Percentiles rank a stretch among this genome's conserved stretches.
These are phyloP conservation scores for Spea bombifrons DNA, from an alignment of 2,113 vertebrate genomes.

Conservation along the genomic window DNA sequence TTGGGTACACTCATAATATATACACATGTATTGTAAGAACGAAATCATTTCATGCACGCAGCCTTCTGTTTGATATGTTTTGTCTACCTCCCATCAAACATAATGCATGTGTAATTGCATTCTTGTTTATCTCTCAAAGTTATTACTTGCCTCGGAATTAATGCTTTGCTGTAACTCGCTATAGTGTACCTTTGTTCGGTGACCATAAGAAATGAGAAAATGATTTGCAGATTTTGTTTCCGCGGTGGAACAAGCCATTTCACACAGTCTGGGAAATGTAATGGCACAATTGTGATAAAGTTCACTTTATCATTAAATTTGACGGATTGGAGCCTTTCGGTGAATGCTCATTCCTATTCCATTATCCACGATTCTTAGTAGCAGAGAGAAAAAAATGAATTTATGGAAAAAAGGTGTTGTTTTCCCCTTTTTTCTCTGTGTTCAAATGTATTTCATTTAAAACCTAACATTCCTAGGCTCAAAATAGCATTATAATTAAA, in stretches of 20 bases:
- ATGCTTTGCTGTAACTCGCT: neutral
- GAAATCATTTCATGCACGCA: no score
- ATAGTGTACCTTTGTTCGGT: neutral
- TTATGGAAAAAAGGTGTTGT: neutral
- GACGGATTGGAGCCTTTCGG: conserved; percentile 15
- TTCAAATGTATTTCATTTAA: no score
- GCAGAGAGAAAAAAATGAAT: neutral
- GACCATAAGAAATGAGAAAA: conserved; percentile 10
- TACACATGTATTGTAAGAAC: no score
- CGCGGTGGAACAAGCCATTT: conserved; percentile 11
- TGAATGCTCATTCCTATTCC: neutral
- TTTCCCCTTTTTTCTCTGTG: no score
- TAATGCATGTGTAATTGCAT: neutral
- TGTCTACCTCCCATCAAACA: neutral
- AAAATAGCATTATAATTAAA: no score
- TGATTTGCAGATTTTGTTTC: conserved; percentile 27
- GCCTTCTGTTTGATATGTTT: neutral
- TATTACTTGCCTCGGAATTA: neutral
- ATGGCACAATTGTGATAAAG: conserved; percentile 9
- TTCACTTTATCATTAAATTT: conserved; percentile 18
- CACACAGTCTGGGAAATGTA: neutral
- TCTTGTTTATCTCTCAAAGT: neutral
- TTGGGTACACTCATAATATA: no score
- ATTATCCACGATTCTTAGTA: neutral
- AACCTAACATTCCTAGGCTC: no score